These are phyloP conservation scores for Temnothorax curvispinosus DNA, from an alignment of 1,140 invertebrate genomes.

Conservation along the genomic window DNA sequence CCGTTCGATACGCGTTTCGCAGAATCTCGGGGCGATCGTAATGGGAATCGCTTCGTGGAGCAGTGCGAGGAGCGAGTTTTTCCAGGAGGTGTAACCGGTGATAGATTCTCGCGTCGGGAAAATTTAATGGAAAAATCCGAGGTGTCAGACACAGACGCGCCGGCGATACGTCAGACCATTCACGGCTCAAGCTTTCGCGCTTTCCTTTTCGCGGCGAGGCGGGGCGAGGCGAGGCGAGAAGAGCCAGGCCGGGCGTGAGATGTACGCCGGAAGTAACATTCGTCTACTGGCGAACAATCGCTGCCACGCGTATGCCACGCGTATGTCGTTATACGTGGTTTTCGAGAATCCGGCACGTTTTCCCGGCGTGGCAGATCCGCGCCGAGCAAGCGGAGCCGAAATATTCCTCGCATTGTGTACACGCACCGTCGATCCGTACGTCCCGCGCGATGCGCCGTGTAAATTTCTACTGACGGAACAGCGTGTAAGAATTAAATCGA, in stretches of 20 bases:
- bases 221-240: not conserved
- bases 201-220: slow-evolving; percentile 68
- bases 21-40: slow-evolving; percentile 79
- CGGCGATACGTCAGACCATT: slow-evolving; percentile 84
- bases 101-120: slow-evolving; percentile 84
- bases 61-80: slow-evolving; percentile 73
- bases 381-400: slow-evolving; percentile 32
- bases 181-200: slow-evolving; percentile 71
- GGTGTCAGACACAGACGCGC: slow-evolving; percentile 84
- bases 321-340: slow-evolving; percentile 27
- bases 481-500: slow-evolving; percentile 59
- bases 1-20: slow-evolving; percentile 74
- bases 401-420: slow-evolving; percentile 45
- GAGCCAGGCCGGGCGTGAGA: slow-evolving; percentile 54
- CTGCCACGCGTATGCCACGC: slow-evolving; percentile 52
- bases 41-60: slow-evolving; percentile 80
- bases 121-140: slow-evolving; percentile 86
- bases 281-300: slow-evolving; percentile 68
- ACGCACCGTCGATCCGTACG: slow-evolving; percentile 26
- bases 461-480: slow-evolving; percentile 49
- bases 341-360: slow-evolving; percentile 35
- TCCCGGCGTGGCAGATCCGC: slow-evolving; percentile 34
- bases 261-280: slow-evolving; percentile 67
- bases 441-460: slow-evolving; percentile 8
- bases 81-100: slow-evolving; percentile 82